Evolutionary conservation across 2,888 invertebrate genomes (phyloP), one percentile per base, ranked within the genome.

Genomic region (Amphipoea oculea): DNA sequence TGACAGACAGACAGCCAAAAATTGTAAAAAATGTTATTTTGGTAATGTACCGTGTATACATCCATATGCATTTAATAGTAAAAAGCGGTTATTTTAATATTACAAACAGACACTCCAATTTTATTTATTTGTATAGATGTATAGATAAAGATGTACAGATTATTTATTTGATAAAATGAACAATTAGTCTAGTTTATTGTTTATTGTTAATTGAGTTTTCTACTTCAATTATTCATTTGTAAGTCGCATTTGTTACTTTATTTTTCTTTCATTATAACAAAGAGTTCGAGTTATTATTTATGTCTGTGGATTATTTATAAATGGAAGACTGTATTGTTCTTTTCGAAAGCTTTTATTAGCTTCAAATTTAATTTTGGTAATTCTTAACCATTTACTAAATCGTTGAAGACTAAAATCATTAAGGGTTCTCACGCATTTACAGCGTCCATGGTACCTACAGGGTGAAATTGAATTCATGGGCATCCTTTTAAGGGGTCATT

Each of bases 181-280:
- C 36, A 60, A 57, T 54, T 36, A 72, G 36, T 83, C 36, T 11
- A 9, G 36, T 57, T 14, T 20, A 57, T 83, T 78, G 69, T 83
- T 83, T 40, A 40, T 23, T 65, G 4, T 73, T 77, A 69, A 78
- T 78, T 70, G 78, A 51, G 51, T 69, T 66, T 66, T 48, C 29
- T 17, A 54, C 36, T 54, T 67, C 11, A 60, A 78, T 45, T 54
- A 60, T n/a, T 51, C 45, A 63, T 71, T 83, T 68, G 54, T 76
- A 70, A 36, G 20, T 23, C 57, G 63, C 45, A 63, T 71, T 82
- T 68, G 54, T 76, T 70, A 40, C 14, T 23, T 42, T 68, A 62
- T 72, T 77, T 68, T 73, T 69, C 66, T 78, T 69, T 51, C 4
- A 67, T 82, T 67, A 7, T 14, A 65, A 69, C 23, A 40, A 51